A percentile compares a stretch with the other conserved stretches of the same genome.
Evolutionary conservation across 2,797 vertebrate species (phyloP).

Genomic region (Coccyzus lansbergi): DNA sequence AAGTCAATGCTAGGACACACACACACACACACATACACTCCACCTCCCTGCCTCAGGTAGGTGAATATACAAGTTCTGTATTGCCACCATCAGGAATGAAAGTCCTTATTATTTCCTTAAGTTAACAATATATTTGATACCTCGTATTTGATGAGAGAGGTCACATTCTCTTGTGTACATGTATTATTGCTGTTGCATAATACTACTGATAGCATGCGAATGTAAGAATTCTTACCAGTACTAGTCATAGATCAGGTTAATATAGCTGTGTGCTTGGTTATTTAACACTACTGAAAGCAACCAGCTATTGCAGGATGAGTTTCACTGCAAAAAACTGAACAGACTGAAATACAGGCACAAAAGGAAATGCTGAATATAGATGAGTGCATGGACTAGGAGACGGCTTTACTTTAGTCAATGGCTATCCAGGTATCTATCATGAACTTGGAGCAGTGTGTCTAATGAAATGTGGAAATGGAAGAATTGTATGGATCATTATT

Average conservation of each 20-base stretch:
- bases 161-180: background rate
- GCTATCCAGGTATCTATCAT: background rate
- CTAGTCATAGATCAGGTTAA: background rate
- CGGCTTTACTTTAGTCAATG: background rate
- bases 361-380: background rate
- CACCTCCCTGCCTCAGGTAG: background rate
- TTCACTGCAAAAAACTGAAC: background rate
- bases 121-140: background rate
- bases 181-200: accelerated
- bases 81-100: background rate
- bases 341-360: background rate
- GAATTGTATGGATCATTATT: background rate
- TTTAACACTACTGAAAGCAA: background rate
- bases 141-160: background rate
- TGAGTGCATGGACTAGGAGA: background rate
- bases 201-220: background rate
- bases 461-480: background rate
- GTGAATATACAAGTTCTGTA: background rate
- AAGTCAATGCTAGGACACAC: background rate
- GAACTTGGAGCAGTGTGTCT: background rate
- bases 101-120: background rate
- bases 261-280: background rate
- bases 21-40: background rate
- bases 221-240: background rate
- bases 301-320: background rate